Evolutionary conservation across 2,888 invertebrate species (phyloP).

Genomic region (Labia minor): DNA sequence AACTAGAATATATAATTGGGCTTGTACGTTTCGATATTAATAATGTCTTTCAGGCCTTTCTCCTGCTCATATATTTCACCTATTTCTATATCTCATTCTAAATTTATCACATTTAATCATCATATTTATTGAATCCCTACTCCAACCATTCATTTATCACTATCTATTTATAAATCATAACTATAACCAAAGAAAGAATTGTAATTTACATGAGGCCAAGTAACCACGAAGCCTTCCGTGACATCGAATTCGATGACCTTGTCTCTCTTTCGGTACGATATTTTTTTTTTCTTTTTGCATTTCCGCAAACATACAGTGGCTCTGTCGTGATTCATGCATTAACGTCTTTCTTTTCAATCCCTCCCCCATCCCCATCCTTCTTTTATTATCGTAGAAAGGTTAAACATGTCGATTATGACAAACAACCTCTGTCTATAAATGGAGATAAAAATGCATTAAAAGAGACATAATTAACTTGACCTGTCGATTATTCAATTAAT

Average conservation of each 20-base stretch:
- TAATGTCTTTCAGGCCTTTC: too few species aligned
- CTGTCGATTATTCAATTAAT: background rate
- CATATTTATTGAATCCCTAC: background rate
- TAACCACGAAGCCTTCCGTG: background rate
- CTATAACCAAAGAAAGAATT: background rate
- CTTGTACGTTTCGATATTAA: too few species aligned
- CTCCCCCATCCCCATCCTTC: too few species aligned
- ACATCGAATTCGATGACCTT: background rate
- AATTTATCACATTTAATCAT: too few species aligned
- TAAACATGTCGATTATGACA: constrained; percentile 13
- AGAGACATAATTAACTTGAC: background rate
- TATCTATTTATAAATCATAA: background rate
- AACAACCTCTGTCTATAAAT: background rate
- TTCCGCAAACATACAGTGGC: constrained; percentile 4
- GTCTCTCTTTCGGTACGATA: background rate
- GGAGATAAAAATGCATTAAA: background rate
- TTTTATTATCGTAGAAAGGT: background rate
- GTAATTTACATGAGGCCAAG: background rate
- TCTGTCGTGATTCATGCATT: constrained; percentile 1
- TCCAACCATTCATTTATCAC: background rate
- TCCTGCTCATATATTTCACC: too few species aligned
- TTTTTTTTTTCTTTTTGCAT: background rate
- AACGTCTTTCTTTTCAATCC: background rate
- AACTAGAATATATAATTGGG: too few species aligned
- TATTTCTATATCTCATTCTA: too few species aligned